Evolutionary conservation across 2,113 vertebrate genomes (phyloP), one percentile per base, ranked within the genome.

Genomic region (Phocoena phocoena): DNA sequence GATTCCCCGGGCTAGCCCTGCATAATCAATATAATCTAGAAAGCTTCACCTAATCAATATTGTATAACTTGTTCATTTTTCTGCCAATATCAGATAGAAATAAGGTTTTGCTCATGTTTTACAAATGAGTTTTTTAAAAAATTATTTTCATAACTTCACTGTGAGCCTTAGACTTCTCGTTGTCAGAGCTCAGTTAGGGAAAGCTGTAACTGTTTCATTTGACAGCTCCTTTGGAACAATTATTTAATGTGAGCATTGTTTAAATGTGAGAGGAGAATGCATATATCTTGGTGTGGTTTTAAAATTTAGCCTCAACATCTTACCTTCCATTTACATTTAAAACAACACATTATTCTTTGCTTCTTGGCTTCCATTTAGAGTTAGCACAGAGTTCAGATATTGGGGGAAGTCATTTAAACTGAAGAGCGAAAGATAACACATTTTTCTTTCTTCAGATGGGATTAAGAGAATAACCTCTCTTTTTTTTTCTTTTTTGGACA

Each of bases 191-290:
- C 86, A 95, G 83, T 76, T 60, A n/a, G 33, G 58, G 44, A 79
- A 95, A 97, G 88, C 62, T 71, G 65, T 93, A 86, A 95, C 65
- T 85, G 92, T 93, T 98, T 97, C 58, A 47, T 95, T 68, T 97
- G 96, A 97, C 97, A 97, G 96, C 93, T 97, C 55, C 92, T 97
- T 94, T 95, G 93, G 90, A 95, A 96, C 83, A 97, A 97, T 97
- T 96, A 96, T 97, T 98, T 97, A 96, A 98, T 95, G 90, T 90
- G 93, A 97, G 38, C 86, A 95, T 97, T 97, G 97, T 96, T 97
- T 98, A 97, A 98, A 97, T 97, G 83, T 85, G 74, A 89, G 67
- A 95, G 65, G 50, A 10, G 38, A 91, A 93, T 95, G 92, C 97
- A 95, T 97, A 82, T 82, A 95, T 97, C 80, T 87, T 90, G 41